Base-by-base conservation (phyloP, 2,113 vertebrate genomes). In the Phrynosoma platyrhinos region DNA sequence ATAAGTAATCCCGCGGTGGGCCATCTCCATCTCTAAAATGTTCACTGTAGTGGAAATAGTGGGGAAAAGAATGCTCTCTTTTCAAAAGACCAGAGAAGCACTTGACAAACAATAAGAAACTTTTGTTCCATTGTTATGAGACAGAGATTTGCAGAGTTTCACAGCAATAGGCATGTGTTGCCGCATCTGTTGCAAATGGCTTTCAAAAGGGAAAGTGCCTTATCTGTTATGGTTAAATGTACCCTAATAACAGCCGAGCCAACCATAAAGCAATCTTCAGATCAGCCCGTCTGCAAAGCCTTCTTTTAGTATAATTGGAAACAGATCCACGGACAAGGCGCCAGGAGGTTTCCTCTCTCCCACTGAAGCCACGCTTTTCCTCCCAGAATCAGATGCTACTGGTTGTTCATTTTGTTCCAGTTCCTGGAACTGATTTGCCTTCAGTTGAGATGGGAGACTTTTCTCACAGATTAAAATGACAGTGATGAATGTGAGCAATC, bases 401-500 rank as follows among this genome's bases (percentile, higher is more conserved):
- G 69, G 58, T 62, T 69, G 79, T 89, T 89, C 86, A 82, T 89
- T 82, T 84, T 92, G 91, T 88, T 82, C 89, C 52, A 40, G 25
- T 93, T 93, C 93, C 92, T 75, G 83, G 92, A 93, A 92, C 87
- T 72, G 77, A 6, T 78, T 32, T 69, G 66, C 62, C 62, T 74
- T 76, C 20, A 2, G 72, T n/a, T 71, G 47, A 82, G 32, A 86
- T 69, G 72, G 25, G 18, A 53, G 79, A 55, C 84, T 90, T 74
- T 90, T 86, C 79, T 83, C 79, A 78, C 62, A 86, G 84, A 86
- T 83, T 82, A 83, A 77, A 86, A 25, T 71, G 47, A 85, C 74
- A 77, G 42, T 86, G 72, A 90, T 86, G 76, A 55, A 74, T 74
- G 82, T 21, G 10, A 5, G 12, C 20, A 32, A 71, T 58, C 13